Evolutionary conservation across 2,797 vertebrate genomes (phyloP).

Genomic region (Strix occidentalis): DNA sequence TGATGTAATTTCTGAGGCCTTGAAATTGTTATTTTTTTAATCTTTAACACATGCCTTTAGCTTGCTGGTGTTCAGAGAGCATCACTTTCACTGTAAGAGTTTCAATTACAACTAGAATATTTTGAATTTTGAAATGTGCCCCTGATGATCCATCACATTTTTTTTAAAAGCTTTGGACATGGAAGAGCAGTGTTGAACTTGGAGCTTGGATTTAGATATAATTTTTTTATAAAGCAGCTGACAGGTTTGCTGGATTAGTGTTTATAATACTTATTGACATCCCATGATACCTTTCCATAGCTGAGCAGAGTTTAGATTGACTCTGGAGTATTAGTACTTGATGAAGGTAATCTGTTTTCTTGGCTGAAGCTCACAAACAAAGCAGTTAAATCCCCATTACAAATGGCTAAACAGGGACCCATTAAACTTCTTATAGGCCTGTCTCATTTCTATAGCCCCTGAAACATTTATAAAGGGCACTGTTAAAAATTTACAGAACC

Average conservation of each 20-base stretch:
- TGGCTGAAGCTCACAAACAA: slow-evolving; percentile 82
- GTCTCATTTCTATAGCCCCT: slow-evolving; percentile 74
- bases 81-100: slow-evolving; percentile 12
- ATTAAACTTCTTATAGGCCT: slow-evolving; percentile 80
- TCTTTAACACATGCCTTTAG: background rate
- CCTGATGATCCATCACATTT: slow-evolving; percentile 64
- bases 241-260: slow-evolving; percentile 76
- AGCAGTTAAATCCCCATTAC: slow-evolving; percentile 82
- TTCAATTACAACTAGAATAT: slow-evolving; percentile 26
- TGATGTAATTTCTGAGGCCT: background rate
- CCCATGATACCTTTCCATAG: slow-evolving; percentile 77
- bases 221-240: slow-evolving; percentile 77
- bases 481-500: slow-evolving; percentile 81
- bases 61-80: background rate
- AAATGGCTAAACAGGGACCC: slow-evolving; percentile 78
- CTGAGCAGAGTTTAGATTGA: slow-evolving; percentile 74
- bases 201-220: slow-evolving; percentile 75
- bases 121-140: slow-evolving; percentile 60
- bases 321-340: slow-evolving; percentile 76
- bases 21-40: background rate
- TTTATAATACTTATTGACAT: slow-evolving; percentile 71
- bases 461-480: slow-evolving; percentile 82
- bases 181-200: slow-evolving; percentile 75
- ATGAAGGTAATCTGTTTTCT: slow-evolving; percentile 87
- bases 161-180: slow-evolving; percentile 62